phyloP scores from a whole-genome alignment of 2,888 invertebrate genomes.

The Pandemis corylana region DNA sequence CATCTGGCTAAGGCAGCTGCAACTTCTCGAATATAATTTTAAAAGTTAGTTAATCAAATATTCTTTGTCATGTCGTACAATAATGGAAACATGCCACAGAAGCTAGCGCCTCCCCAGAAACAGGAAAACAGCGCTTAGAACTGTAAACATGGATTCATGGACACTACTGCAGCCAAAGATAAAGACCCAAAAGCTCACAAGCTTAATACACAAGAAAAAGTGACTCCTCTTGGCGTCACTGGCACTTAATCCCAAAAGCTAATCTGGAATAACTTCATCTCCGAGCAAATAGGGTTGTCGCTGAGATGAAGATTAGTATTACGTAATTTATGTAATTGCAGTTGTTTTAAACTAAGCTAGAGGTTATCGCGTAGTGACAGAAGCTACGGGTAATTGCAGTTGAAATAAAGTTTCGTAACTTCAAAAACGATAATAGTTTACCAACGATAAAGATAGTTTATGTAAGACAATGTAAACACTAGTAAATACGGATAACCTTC shows the following conservation, averaged over 20 bases:
- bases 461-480: not conserved
- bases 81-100: constrained; percentile 53
- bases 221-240: constrained; percentile 15
- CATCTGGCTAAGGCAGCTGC: not conserved
- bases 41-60: not conserved
- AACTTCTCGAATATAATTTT: not conserved
- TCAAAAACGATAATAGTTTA: not conserved
- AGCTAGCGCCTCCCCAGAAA: constrained; percentile 63
- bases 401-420: not conserved
- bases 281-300: constrained; percentile 24
- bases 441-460: not conserved
- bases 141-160: constrained; percentile 60
- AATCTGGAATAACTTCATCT: constrained; percentile 44
- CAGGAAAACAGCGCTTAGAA: constrained; percentile 59
- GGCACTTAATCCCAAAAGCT: constrained; percentile 29
- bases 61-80: constrained; percentile 2
- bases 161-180: constrained; percentile 51
- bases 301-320: constrained; percentile 18
- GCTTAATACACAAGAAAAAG: constrained; percentile 9
- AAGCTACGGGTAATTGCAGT: not conserved
- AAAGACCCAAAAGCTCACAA: constrained; percentile 12
- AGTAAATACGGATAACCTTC: constrained; percentile 3
- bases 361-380: constrained; percentile 11
- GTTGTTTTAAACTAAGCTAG: constrained; percentile 11
- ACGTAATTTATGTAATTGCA: not conserved